Conservation (phyloP, 1,140 invertebrate species). For the Periplaneta americana region DNA sequence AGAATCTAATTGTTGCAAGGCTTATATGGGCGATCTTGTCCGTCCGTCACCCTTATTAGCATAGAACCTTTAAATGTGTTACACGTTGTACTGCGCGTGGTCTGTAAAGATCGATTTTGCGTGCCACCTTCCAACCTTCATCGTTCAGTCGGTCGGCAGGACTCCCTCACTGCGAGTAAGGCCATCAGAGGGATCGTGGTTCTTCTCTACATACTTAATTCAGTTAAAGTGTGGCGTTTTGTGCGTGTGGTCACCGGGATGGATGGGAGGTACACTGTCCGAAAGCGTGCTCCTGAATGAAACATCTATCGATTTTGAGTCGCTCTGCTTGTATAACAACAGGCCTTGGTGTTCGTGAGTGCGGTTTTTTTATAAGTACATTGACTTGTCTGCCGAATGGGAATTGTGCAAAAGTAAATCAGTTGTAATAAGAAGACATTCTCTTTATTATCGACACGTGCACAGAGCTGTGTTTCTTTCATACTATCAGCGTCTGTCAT, state of each 20-base stretch:
- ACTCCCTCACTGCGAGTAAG: neutral
- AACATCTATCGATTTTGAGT: too few relatives aligned
- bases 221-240: neutral
- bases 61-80: neutral
- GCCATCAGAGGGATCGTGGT: neutral
- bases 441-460: neutral
- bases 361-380: too few relatives aligned
- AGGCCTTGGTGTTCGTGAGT: too few relatives aligned
- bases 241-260: neutral
- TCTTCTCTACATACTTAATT: too few relatives aligned
- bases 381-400: too few relatives aligned
- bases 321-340: too few relatives aligned
- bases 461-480: neutral
- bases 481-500: too few relatives aligned
- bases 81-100: neutral
- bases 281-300: too few relatives aligned
- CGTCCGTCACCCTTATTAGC: neutral
- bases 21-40: neutral
- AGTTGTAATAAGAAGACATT: too few relatives aligned
- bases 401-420: too few relatives aligned
- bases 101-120: neutral
- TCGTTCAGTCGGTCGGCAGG: too few relatives aligned
- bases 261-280: too few relatives aligned
- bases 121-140: neutral
- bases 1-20: neutral